A percentile compares a stretch with the other conserved stretches of the same genome.
phyloP scores from a whole-genome alignment of 35 echinoderm and acorn worm species.

The Holothuria glaberrima region DNA sequence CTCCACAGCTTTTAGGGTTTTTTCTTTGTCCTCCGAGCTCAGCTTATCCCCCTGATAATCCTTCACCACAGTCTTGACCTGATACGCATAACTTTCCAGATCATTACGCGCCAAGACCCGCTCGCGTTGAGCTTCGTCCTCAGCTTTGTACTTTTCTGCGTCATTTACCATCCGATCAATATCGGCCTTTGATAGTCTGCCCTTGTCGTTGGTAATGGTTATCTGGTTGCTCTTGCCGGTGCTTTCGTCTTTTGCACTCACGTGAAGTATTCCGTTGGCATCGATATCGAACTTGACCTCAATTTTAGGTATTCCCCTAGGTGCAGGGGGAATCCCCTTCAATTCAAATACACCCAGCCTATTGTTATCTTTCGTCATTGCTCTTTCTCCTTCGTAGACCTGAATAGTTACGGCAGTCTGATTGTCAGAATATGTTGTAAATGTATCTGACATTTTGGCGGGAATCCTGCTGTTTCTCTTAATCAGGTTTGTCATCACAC shows the following conservation, averaged over 20 bases:
- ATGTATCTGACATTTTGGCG: constrained; percentile 68
- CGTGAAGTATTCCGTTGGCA: constrained; percentile 99
- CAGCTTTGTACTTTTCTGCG: constrained; percentile 92
- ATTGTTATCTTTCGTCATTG: constrained; percentile 95
- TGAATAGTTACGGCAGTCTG: constrained; percentile 88
- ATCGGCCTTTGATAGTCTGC: constrained; percentile 86
- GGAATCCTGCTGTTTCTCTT: too few relatives aligned
- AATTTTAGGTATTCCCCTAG: constrained; percentile 94
- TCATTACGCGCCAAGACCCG: constrained; percentile 73
- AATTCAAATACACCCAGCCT: constrained; percentile 82
- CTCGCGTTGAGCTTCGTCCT: constrained; percentile 79
- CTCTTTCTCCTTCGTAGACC: constrained; percentile 89
- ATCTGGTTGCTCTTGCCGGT: constrained; percentile 89
- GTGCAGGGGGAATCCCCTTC: constrained; percentile 95
- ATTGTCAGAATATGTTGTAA: constrained; percentile 92
- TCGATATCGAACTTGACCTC: constrained; percentile 95
- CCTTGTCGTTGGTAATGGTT: constrained; percentile 98
- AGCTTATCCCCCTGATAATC: constrained; percentile 68
- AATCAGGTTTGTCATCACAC: too few relatives aligned
- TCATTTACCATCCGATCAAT: constrained; percentile 95
- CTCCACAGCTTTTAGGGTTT: constrained; percentile 67
- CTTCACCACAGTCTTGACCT: constrained; percentile 78
- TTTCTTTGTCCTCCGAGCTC: constrained; percentile 69
- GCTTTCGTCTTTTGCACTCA: constrained; percentile 90
- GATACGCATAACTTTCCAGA: constrained; percentile 87